phyloP scores from a whole-genome alignment of 2,113 vertebrate genomes.

The Elephas maximus region DNA sequence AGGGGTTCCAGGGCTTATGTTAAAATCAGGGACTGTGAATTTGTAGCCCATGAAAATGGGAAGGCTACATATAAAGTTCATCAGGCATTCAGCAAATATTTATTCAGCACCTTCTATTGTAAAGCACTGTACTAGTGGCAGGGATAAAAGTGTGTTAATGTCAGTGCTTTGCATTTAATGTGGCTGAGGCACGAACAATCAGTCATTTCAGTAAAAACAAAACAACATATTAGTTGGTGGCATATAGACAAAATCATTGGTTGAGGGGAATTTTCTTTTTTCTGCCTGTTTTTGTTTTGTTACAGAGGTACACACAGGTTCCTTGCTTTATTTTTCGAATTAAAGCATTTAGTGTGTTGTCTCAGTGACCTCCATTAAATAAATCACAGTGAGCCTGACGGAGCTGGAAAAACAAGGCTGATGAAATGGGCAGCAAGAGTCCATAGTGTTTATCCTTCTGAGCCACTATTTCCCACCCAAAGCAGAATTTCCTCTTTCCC shows the following conservation, averaged over 20 bases:
- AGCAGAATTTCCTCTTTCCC: neutral
- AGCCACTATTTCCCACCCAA: neutral
- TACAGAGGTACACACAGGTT: slow-evolving; percentile 11
- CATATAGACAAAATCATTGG: slow-evolving; percentile 73
- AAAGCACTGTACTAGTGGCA: neutral
- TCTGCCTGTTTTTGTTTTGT: slow-evolving; percentile 69
- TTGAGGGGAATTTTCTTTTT: slow-evolving; percentile 56
- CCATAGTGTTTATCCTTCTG: neutral
- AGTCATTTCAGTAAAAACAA: slow-evolving; percentile 65
- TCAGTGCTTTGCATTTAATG: slow-evolving; percentile 36
- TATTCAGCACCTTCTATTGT: neutral
- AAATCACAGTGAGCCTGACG: slow-evolving; percentile 62
- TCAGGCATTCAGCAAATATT: neutral
- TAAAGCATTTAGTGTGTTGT: slow-evolving; percentile 64
- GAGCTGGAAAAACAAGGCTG: slow-evolving; percentile 39
- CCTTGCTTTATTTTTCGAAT: slow-evolving; percentile 63
- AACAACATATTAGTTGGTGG: slow-evolving; percentile 38
- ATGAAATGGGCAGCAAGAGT: neutral
- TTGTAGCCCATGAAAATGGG: neutral
- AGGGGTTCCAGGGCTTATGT: neutral
- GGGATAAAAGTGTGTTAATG: slow-evolving; percentile 27
- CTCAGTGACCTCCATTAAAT: slow-evolving; percentile 69
- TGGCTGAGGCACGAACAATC: neutral
- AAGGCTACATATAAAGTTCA: neutral
- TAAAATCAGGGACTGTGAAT: neutral